phyloP scores from a whole-genome alignment of 2,888 invertebrate species.

The Spialia ferax region DNA sequence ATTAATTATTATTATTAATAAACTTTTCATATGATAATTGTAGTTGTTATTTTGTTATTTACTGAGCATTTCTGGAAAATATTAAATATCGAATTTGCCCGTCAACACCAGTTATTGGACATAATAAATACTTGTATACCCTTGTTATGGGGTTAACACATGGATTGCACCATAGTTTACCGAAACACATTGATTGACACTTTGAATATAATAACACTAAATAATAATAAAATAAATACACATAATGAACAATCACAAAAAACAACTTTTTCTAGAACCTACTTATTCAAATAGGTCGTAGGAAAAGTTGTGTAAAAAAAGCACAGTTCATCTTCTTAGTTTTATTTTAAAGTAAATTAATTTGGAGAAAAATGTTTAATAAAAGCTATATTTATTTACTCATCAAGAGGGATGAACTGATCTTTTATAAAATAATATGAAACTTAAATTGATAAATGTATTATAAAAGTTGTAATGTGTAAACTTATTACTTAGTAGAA shows the following conservation, averaged over 20 bases:
- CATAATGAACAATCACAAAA: background rate
- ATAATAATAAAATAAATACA: slow-evolving; percentile 24
- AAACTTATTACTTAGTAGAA: background rate
- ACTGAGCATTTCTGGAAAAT: slow-evolving; percentile 52
- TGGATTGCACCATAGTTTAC: slow-evolving; percentile 49
- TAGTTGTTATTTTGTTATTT: slow-evolving; percentile 69
- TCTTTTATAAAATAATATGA: background rate
- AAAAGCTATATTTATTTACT: too few species aligned
- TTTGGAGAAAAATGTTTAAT: too few species aligned
- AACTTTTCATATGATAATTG: slow-evolving; percentile 13
- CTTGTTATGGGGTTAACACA: slow-evolving; percentile 72
- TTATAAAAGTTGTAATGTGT: background rate
- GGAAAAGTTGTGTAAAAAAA: slow-evolving; percentile 9
- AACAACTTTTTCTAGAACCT: slow-evolving; percentile 21
- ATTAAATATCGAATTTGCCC: slow-evolving; percentile 48
- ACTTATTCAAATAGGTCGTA: background rate
- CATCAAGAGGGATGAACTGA: background rate
- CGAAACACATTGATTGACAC: slow-evolving; percentile 80
- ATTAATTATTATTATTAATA: slow-evolving; percentile 31
- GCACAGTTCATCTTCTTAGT: background rate
- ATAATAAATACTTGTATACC: slow-evolving; percentile 57
- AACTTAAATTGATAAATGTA: background rate
- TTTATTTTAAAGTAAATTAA: background rate
- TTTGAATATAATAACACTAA: slow-evolving; percentile 67
- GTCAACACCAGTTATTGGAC: slow-evolving; percentile 57